A percentile compares a stretch with the other conserved stretches of the same genome.
Conservation (phyloP, 2,113 vertebrate species). For the Stigmatopora argus region DNA sequence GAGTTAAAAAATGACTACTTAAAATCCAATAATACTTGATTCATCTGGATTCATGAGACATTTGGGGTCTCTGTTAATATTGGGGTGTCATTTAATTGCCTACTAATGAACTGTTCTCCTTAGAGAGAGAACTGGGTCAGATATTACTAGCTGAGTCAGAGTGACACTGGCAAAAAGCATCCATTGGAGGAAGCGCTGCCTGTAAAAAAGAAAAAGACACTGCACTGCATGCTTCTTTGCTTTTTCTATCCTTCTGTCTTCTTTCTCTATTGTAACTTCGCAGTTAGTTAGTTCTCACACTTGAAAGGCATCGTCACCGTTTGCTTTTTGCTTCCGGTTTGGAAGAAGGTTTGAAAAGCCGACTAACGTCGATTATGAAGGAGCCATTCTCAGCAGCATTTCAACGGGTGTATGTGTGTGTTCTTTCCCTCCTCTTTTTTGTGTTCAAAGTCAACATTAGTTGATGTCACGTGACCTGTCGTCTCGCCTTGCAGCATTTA, state of each 20-base stretch:
- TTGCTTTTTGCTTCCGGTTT: constrained; percentile 52
- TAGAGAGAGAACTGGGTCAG: neutral
- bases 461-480: constrained; percentile 71
- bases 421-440: constrained; percentile 55
- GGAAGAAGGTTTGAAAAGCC: constrained; percentile 69
- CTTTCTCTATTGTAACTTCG: constrained; percentile 31
- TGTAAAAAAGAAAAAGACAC: constrained; percentile 62
- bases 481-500: constrained; percentile 64
- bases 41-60: neutral
- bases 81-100: neutral
- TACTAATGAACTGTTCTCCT: constrained; percentile 18
- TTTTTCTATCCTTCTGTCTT: constrained; percentile 56
- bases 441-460: constrained; percentile 75
- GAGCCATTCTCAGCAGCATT: constrained; percentile 69
- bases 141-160: neutral
- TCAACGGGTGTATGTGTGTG: constrained; percentile 62
- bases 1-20: neutral
- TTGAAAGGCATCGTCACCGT: constrained; percentile 59
- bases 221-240: constrained; percentile 67
- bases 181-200: constrained; percentile 50
- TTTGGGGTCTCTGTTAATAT: neutral
- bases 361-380: constrained; percentile 77
- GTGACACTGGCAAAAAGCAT: neutral
- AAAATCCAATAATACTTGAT: neutral
- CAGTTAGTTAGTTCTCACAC: constrained; percentile 10